Base-by-base conservation (phyloP, 2,888 invertebrate species). In the Leptinotarsa peninsularis region DNA sequence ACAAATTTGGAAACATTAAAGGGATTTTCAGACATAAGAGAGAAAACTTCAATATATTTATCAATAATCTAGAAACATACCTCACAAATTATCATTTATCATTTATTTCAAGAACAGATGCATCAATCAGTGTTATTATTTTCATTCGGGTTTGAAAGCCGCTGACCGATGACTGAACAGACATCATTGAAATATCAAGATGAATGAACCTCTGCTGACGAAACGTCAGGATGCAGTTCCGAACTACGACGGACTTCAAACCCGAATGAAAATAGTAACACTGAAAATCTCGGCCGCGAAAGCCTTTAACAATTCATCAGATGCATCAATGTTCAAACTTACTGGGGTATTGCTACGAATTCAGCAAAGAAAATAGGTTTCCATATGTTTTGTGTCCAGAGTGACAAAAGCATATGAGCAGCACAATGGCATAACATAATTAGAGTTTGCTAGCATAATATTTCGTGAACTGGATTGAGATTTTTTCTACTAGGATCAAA, bases 1-100 rank as follows among this genome's bases (percentile, higher is more conserved):
- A 4, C 27, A 68, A 83, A 82, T 74, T 72, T 79, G 1, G 81
- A 83, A 52, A 77, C 79, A 27, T 75, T 85, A 2, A 78, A 84
- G 15, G 83, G 83, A 63, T 86, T 87, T 77, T n/a, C 85, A 5
- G n/a, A 68, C 15, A 27, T 73, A 18, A 58, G 49, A 3, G 69
- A 69, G 50, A 66, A 66, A 58, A 49, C 68, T 66, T 27, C 70
- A 7, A 66, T 69, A n/a, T 50, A 4, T 27, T 27, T 27, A 4
- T 4, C 27, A 27, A 27, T 27, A 27, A 4, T 4, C 27, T 27
- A 27, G 27, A 27, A 27, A 27, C 27, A 27, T 27, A 27, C 27
- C 4, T 27, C 4, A 27, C 27, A 27, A 27, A 27, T 27, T 27
- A 4, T 27, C 4, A 27, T 27, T 27, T 4, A 27, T 4, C 27